Conservation (phyloP, 2,888 invertebrate genomes). For the Linnaemya tessellans region DNA sequence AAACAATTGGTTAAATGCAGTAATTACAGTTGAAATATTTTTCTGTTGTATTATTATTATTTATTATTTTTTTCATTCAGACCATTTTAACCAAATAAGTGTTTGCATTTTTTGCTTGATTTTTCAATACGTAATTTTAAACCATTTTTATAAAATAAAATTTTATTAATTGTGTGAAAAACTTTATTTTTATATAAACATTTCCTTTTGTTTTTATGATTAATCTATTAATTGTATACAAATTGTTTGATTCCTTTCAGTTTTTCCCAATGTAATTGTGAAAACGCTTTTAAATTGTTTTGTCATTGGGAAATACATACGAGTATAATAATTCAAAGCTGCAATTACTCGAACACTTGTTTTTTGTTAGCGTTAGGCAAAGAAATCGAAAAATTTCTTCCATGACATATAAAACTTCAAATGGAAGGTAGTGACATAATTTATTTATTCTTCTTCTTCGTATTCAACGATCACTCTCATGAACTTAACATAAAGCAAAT, state of each 20-base stretch:
- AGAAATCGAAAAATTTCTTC: too few relatives aligned
- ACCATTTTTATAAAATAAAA: background rate
- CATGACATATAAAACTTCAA: too few relatives aligned
- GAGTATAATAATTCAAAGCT: too few relatives aligned
- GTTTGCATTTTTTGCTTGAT: background rate
- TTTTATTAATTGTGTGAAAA: conserved; percentile 9
- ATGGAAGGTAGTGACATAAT: too few relatives aligned
- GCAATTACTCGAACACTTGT: too few relatives aligned
- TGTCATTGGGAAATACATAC: too few relatives aligned
- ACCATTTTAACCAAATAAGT: background rate
- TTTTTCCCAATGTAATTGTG: background rate
- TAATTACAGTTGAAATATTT: conserved; percentile 58
- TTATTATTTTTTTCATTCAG: conserved; percentile 1
- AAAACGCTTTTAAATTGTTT: too few relatives aligned
- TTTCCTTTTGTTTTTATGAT: background rate
- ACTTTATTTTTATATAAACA: background rate
- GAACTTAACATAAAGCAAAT: background rate
- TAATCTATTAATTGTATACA: background rate
- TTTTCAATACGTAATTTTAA: conserved; percentile 6
- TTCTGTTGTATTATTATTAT: conserved; percentile 22
- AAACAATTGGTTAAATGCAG: conserved; percentile 64
- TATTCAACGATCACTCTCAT: too few relatives aligned
- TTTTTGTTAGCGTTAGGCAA: too few relatives aligned
- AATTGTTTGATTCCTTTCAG: background rate
- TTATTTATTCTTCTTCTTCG: too few relatives aligned